phyloP scores from a whole-genome alignment of 2,113 vertebrate species.

The Colaptes auratus region DNA sequence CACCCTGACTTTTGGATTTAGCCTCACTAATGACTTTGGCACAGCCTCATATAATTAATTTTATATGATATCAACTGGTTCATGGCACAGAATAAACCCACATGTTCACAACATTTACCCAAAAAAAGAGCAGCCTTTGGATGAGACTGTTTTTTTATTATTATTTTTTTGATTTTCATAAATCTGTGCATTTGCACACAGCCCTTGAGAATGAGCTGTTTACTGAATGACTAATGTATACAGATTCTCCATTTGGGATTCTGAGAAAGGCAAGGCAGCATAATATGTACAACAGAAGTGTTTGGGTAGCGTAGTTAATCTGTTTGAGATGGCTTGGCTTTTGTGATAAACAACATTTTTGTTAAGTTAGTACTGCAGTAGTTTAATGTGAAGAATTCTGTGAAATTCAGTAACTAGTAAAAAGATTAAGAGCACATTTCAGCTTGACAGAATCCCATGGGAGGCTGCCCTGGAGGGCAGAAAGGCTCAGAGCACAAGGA shows the following conservation, averaged over 20 bases:
- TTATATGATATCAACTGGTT: not conserved
- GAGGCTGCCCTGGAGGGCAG: not conserved
- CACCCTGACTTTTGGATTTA: not conserved
- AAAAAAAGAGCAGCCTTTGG: constrained; percentile 1
- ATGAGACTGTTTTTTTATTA: not conserved
- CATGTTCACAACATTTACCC: not conserved
- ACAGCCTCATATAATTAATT: constrained; percentile 25
- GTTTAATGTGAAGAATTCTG: not conserved
- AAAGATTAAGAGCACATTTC: not conserved
- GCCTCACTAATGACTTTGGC: not conserved
- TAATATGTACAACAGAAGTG: not conserved
- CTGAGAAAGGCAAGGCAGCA: not conserved
- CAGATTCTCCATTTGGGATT: not conserved
- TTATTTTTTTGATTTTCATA: not conserved
- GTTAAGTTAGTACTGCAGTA: not conserved
- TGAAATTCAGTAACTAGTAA: not conserved
- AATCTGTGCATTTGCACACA: not conserved
- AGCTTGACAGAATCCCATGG: not conserved
- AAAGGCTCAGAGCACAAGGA: not conserved
- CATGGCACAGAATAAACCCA: not conserved
- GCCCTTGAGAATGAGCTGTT: not conserved
- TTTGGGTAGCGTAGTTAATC: not conserved
- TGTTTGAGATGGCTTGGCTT: not conserved
- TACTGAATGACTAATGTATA: not conserved
- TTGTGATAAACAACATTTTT: not conserved